Base-by-base conservation (phyloP, 2,797 vertebrate species). In the Vultur gryphus region DNA sequence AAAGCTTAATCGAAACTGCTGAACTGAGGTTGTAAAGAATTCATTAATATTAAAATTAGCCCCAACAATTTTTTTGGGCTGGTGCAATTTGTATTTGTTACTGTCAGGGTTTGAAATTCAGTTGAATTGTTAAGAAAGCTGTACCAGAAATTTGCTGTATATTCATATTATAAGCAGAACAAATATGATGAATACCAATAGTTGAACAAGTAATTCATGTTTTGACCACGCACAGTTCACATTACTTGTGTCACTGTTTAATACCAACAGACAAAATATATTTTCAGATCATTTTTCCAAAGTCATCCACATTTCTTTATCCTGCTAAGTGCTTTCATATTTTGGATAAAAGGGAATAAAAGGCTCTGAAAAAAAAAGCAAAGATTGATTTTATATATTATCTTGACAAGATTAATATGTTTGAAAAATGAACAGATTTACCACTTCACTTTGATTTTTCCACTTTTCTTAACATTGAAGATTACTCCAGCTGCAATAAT, bases 11-110 rank as follows among this genome's bases (percentile, higher is more conserved):
- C 98, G 98, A 99, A 99, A 99, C 98, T 98, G 98, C 99, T 99
- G 99, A 99, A 99, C 99, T 99, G 99, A 99, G 99, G 99, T 99
- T 99, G 99, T 99, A 99, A 99, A 99, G 98, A 99, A 99, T 98
- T 99, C 99, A 99, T 99, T 99, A 99, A 99, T 99, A 99, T 99
- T 99, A 99, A 99, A 99, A 99, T 99, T 99, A 98, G 99, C 99
- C 98, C 98, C 98, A 99, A 99, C 98, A 98, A 98, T 98, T 98
- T 99, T 98, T 99, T 97, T 58, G 97, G 97, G 98, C 98, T 98
- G 98, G 96, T 98, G 97, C 98, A 98, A 98, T 99, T 98, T 98
- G 98, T 99, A 98, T 99, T 98, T 98, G 98, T 99, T 98, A 98
- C 99, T 98, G 98, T 99, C 98, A 98, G 98, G 98, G 98, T 98